Percentiles rank a stretch among this genome's conserved stretches.
Conservation (phyloP, 2,113 vertebrate species). For the Myrmophylax atrothorax region DNA sequence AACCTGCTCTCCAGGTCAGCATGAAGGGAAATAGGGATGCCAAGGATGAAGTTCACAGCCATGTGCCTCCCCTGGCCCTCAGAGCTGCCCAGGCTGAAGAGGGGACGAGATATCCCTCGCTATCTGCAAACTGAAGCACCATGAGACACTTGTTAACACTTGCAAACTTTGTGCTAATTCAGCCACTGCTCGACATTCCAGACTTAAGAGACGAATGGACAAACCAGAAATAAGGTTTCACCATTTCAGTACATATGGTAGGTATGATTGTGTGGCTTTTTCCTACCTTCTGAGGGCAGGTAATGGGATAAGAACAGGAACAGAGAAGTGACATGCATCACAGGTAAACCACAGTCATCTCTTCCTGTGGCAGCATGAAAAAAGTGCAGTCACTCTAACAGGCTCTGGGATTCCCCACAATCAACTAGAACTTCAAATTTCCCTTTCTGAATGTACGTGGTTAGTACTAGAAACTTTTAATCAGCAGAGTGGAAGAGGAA, state of each 20-base stretch:
- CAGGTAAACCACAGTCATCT: constrained; percentile 37
- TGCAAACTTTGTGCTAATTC: background rate
- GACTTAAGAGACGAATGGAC: background rate
- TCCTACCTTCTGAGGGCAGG: constrained; percentile 15
- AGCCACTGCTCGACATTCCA: background rate
- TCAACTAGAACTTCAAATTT: constrained; percentile 13
- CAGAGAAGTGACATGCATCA: constrained; percentile 23
- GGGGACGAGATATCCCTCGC: background rate
- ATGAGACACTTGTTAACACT: background rate
- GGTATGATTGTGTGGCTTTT: constrained; percentile 8
- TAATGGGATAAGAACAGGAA: constrained; percentile 26
- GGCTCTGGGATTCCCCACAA: constrained; percentile 43
- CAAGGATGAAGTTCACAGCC: background rate
- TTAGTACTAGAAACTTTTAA: constrained; percentile 54
- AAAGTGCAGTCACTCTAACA: background rate
- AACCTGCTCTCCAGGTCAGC: background rate
- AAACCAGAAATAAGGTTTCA: background rate
- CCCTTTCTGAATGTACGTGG: background rate
- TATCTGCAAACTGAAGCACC: background rate
- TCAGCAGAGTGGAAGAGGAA: constrained; percentile 1
- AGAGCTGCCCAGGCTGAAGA: background rate
- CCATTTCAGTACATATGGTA: background rate
- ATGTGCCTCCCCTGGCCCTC: background rate
- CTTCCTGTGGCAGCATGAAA: constrained; percentile 27
- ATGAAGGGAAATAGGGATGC: background rate